Evolutionary conservation across 1,140 invertebrate species (phyloP), one percentile per base, ranked within the genome.

Genomic region (Drosophila sechellia): DNA sequence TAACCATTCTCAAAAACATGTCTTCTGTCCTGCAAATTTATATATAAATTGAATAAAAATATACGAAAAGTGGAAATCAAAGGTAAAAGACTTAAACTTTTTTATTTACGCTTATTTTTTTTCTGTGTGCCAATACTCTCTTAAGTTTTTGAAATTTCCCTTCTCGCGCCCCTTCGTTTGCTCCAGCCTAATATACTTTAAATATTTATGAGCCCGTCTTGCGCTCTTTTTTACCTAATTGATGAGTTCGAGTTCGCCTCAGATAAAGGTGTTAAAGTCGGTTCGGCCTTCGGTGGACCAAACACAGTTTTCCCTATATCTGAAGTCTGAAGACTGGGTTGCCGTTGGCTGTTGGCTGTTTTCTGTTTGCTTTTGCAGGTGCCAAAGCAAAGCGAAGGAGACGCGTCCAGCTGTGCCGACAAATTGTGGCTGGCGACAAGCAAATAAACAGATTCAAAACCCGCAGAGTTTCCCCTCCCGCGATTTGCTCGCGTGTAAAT

Each of bases 391-490:
- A 31, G 55, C 55, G 40, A 45, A 57, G 37, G 20, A 59, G 79
- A 73, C 65, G 84, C 76, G 65, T 89, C 83, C 83, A 87, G 83
- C 83, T 89, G 83, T 89, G 83, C 83, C 84, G 79, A 87, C 83
- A 87, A 87, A 87, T 87, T 70, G 84, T 83, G 84, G 71, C 83
- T 73, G 79, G 84, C 77, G 84, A 87, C 84, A 87, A 87, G 79
- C 84, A 87, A 87, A 87, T 87, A 87, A 87, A 89, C 79, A 77
- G 86, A 87, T 89, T 87, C 83, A 89, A 79, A 63, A 50, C 78
- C 79, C 58, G 58, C 79, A 22, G 40, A 42, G 27, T 27, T 42
- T 54, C 20, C 34, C 37, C 71, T n/a, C 20, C 37, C 43, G 43
- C 48, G 45, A 43, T 64, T 53, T 52, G 69, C 61, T 87, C 84